Conservation (phyloP, 2,797 vertebrate species). For the Sebastes matsubarae region DNA sequence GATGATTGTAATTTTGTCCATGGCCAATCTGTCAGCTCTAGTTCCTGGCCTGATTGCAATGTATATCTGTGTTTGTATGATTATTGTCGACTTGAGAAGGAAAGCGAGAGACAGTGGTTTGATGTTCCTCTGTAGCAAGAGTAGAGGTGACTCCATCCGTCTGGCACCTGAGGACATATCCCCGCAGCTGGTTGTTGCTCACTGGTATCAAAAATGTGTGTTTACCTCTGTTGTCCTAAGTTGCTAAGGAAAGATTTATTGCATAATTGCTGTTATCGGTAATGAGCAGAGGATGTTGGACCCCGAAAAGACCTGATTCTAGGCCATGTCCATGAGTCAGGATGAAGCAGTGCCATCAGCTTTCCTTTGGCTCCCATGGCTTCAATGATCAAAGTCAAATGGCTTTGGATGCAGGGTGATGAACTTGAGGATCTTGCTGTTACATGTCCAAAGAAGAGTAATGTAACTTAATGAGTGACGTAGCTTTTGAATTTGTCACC, state of each 20-base stretch:
- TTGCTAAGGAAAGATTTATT: conserved; percentile 77
- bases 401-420: conserved; percentile 23
- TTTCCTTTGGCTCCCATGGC: conserved; percentile 41
- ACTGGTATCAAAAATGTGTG: conserved; percentile 55
- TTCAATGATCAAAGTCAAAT: conserved; percentile 45
- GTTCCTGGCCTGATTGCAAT: conserved; percentile 39
- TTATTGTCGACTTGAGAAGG: conserved; percentile 26
- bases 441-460: conserved; percentile 52
- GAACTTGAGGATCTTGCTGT: conserved; percentile 47
- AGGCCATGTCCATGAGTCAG: conserved; percentile 65
- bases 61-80: conserved; percentile 42
- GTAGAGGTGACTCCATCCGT: conserved; percentile 65
- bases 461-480: conserved; percentile 31
- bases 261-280: conserved; percentile 70
- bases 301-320: conserved; percentile 53
- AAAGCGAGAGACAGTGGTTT: conserved; percentile 15
- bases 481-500: conserved; percentile 62
- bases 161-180: conserved; percentile 67
- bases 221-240: conserved; percentile 71
- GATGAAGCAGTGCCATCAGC: conserved; percentile 56
- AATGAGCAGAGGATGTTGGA: conserved; percentile 67
- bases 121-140: conserved; percentile 27
- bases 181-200: conserved; percentile 50
- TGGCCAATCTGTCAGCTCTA: conserved; percentile 44
- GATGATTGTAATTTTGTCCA: conserved; percentile 52